A percentile compares a stretch with the other conserved stretches of the same genome.
Conservation (phyloP, 2,888 invertebrate genomes). For the Oasisia sp. region DNA sequence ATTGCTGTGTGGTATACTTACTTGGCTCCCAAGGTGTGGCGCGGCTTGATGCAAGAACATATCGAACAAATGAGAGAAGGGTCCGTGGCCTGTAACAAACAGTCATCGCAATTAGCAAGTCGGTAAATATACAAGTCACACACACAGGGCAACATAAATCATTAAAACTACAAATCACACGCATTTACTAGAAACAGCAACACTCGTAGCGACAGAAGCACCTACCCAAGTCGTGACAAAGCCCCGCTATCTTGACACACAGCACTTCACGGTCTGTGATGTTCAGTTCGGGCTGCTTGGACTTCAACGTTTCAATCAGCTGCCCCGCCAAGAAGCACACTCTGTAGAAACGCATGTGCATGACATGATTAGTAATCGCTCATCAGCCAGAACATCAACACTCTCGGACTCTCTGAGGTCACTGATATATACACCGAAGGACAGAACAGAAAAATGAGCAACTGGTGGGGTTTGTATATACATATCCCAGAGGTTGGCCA, state of each 20-base stretch:
- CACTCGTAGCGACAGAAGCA: not conserved
- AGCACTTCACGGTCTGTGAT: conserved; percentile 68
- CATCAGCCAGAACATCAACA: not conserved
- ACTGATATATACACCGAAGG: too few relatives aligned
- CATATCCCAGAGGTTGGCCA: too few relatives aligned
- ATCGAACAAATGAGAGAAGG: conserved; percentile 77
- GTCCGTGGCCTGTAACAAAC: conserved; percentile 71
- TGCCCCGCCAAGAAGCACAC: conserved; percentile 66
- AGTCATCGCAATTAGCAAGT: not conserved
- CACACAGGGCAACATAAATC: not conserved
- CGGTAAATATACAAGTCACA: not conserved
- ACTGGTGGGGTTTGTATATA: too few relatives aligned
- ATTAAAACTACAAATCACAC: not conserved
- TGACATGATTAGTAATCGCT: not conserved
- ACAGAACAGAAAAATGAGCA: too few relatives aligned
- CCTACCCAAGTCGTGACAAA: conserved; percentile 75
- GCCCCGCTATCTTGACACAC: conserved; percentile 73
- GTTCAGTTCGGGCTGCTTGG: conserved; percentile 62
- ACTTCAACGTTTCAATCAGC: conserved; percentile 48
- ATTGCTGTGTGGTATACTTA: not conserved
- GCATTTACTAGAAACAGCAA: not conserved
- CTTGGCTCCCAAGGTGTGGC: conserved; percentile 27
- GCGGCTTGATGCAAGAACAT: conserved; percentile 58
- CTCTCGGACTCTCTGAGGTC: too few relatives aligned
- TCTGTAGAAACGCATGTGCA: conserved; percentile 53